These are phyloP conservation scores for Rhegmatorhina hoffmannsi DNA, from an alignment of 2,113 vertebrate genomes.

Conservation along the genomic window DNA sequence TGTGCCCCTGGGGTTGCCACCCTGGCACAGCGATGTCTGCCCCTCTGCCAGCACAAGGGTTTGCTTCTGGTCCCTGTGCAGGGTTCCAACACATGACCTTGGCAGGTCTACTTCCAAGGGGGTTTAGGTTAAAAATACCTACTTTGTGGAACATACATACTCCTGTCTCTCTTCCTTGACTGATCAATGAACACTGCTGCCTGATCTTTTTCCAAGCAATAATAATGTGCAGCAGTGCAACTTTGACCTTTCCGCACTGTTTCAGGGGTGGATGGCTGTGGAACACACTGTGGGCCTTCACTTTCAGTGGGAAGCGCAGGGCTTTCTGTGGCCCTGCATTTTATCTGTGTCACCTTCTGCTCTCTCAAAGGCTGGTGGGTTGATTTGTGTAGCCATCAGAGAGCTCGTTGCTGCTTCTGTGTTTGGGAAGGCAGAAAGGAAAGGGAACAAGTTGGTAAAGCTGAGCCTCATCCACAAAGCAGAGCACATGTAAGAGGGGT, in stretches of 20 bases:
- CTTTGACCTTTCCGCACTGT: not conserved
- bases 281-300: not conserved
- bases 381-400: not conserved
- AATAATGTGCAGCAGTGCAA: not conserved
- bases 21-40: fast-evolving
- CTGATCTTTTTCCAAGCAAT: constrained; percentile 37
- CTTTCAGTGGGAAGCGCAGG: not conserved
- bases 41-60: not conserved
- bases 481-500: not conserved
- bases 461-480: not conserved
- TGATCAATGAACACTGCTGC: not conserved
- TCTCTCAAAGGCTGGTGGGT: not conserved
- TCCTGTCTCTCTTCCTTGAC: not conserved
- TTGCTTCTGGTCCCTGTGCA: not conserved
- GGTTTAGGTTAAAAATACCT: not conserved
- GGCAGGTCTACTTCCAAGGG: not conserved
- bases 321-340: not conserved
- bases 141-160: not conserved
- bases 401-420: not conserved
- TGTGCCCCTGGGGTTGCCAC: fast-evolving
- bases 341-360: not conserved
- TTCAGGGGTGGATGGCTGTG: not conserved
- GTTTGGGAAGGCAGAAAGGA: not conserved
- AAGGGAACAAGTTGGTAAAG: not conserved
- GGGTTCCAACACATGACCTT: not conserved